phyloP scores from a whole-genome alignment of 2,797 vertebrate genomes.

The Masticophis lateralis region DNA sequence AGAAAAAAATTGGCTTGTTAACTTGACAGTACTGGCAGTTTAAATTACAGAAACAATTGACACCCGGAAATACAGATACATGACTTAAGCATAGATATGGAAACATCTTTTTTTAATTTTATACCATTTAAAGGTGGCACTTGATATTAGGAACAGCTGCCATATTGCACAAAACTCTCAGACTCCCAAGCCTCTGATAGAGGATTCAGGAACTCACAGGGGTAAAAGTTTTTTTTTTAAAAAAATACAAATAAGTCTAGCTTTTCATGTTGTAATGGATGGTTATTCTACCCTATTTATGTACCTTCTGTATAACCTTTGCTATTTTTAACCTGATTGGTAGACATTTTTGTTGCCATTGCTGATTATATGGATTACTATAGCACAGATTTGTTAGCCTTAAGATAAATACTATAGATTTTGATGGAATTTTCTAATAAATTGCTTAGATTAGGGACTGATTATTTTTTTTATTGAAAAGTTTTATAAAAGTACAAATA shows the following conservation, averaged over 20 bases:
- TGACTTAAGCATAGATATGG: conserved; percentile 45
- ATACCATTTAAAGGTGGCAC: background rate
- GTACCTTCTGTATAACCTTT: background rate
- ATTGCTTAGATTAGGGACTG: background rate
- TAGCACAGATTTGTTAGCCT: background rate
- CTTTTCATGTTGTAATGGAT: conserved; percentile 38
- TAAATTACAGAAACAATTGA: conserved; percentile 27
- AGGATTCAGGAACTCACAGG: background rate
- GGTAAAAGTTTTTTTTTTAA: background rate
- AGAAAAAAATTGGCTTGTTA: conserved; percentile 28
- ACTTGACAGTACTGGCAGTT: conserved; percentile 43
- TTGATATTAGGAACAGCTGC: background rate
- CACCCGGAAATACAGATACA: conserved; percentile 47
- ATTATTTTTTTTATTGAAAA: too few relatives aligned
- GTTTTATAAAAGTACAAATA: too few relatives aligned
- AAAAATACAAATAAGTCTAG: conserved; percentile 28
- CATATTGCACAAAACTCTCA: background rate
- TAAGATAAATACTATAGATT: background rate
- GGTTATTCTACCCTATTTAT: conserved; percentile 21
- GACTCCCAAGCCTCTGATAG: background rate
- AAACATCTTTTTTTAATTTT: conserved; percentile 44
- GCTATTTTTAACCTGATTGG: background rate
- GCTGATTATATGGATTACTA: background rate
- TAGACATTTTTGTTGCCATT: background rate
- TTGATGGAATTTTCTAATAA: background rate